Evolutionary conservation across 2,113 vertebrate species (phyloP).

Genomic region (Nothoprocta pentlandii): DNA sequence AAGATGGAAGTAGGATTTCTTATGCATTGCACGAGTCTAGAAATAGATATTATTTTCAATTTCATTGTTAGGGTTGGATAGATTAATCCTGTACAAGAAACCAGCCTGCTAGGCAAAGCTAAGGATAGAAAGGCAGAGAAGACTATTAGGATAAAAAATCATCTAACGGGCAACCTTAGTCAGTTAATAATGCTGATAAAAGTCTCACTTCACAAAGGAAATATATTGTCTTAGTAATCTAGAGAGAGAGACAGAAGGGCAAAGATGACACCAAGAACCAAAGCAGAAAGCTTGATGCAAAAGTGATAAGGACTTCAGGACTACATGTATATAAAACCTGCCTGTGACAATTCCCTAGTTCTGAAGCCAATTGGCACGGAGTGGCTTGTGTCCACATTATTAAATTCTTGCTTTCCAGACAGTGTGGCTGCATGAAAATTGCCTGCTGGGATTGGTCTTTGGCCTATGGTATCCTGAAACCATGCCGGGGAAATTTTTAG

Average conservation of each 20-base stretch:
- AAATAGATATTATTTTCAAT: neutral
- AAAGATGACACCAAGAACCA: neutral
- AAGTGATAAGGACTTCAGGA: neutral
- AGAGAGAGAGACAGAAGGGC: neutral
- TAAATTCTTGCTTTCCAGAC: constrained; percentile 46
- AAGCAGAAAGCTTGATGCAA: neutral
- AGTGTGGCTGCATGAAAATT: constrained; percentile 15
- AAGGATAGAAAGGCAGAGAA: neutral
- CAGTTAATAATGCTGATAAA: neutral
- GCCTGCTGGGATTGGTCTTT: constrained; percentile 59
- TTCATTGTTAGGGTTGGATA: neutral
- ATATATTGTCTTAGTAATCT: neutral
- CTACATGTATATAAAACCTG: neutral
- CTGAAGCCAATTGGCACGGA: constrained; percentile 44
- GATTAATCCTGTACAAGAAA: neutral
- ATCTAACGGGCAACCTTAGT: neutral
- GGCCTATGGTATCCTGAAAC: constrained; percentile 41
- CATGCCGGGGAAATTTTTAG: neutral
- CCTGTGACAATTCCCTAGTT: neutral
- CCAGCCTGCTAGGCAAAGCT: neutral
- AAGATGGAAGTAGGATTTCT: neutral
- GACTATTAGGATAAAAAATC: neutral
- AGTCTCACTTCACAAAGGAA: neutral
- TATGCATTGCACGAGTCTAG: neutral
- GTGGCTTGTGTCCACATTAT: constrained; percentile 22